These are phyloP conservation scores for Falcunculus frontatus DNA, from an alignment of 2,113 vertebrate genomes.

Conservation along the genomic window DNA sequence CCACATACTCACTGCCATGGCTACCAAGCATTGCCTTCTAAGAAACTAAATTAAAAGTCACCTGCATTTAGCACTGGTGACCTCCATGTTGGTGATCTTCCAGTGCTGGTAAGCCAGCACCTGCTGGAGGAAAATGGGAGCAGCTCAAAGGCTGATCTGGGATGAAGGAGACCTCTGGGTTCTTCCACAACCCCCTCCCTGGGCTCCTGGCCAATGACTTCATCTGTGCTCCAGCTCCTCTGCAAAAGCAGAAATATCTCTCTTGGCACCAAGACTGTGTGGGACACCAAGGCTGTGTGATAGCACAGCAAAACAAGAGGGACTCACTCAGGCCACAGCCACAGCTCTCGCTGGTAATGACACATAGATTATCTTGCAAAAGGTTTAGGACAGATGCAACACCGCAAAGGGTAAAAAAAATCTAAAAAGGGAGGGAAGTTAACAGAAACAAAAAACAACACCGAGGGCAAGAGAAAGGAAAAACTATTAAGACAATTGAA, in stretches of 20 bases:
- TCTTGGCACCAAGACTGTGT: neutral
- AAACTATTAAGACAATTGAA: neutral
- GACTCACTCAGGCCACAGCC: neutral
- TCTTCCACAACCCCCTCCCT: neutral
- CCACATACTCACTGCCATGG: neutral
- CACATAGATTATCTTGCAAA: neutral
- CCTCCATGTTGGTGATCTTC: neutral
- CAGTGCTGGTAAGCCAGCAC: neutral
- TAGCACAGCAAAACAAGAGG: neutral
- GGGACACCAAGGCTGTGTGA: neutral
- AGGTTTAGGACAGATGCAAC: neutral
- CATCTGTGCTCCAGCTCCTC: neutral
- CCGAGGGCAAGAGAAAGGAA: neutral
- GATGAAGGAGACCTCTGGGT: neutral
- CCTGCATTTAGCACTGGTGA: neutral
- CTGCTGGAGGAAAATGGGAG: accelerated
- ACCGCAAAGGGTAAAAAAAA: neutral
- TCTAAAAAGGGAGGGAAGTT: neutral
- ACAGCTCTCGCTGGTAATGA: neutral
- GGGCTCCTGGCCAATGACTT: neutral
- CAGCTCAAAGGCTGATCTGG: neutral
- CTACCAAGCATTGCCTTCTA: neutral
- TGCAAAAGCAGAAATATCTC: neutral
- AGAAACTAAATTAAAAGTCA: neutral
- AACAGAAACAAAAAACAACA: neutral